These are phyloP conservation scores for Drosophila acutilabella DNA, from an alignment of 2,888 invertebrate genomes.

Conservation along the genomic window DNA sequence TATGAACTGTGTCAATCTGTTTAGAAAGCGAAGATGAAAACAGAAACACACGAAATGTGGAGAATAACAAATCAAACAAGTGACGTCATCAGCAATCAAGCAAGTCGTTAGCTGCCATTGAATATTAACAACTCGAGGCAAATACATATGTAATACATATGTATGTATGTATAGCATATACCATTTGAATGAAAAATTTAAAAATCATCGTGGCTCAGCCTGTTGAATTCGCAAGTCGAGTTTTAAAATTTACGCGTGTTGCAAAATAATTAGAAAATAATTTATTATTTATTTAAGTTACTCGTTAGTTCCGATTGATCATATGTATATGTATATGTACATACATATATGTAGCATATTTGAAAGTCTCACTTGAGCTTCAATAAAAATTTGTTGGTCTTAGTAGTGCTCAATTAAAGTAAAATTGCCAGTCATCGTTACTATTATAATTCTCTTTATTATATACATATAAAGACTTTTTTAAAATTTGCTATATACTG, in stretches of 20 bases:
- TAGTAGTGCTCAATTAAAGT: not conserved
- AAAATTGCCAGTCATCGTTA: not conserved
- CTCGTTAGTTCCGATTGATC: not conserved
- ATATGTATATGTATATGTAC: not conserved
- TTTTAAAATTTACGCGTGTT: not conserved
- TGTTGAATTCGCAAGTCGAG: not conserved
- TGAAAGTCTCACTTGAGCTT: not conserved
- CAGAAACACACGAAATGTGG: not conserved
- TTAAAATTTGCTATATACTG: not conserved
- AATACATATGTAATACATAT: no score
- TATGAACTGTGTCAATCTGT: not conserved
- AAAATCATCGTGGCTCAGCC: not conserved
- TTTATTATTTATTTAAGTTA: no score
- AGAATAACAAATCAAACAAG: not conserved
- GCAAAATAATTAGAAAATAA: no score
- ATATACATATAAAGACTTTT: not conserved
- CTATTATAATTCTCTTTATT: not conserved
- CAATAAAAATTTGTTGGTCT: not conserved
- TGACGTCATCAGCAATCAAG: not conserved
- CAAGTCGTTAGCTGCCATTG: not conserved
- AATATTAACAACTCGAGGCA: no score
- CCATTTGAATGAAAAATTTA: not conserved
- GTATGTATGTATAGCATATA: no score
- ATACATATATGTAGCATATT: not conserved
- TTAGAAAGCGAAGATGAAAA: not conserved